Evolutionary conservation across 2,113 vertebrate genomes (phyloP).

Genomic region (Pipra filicauda): DNA sequence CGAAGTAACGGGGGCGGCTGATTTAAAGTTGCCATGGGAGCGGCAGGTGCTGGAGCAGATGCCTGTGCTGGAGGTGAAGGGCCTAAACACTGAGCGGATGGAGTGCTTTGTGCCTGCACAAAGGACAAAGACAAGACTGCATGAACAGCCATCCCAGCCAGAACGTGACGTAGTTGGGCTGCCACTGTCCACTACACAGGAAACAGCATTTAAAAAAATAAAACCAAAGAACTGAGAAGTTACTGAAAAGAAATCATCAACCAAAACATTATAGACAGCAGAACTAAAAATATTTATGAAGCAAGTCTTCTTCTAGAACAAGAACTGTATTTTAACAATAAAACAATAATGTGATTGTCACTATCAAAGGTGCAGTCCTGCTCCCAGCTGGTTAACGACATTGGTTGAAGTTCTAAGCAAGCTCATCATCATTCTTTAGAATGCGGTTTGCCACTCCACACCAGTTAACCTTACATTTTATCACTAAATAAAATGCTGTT

Average conservation of each 20-base stretch:
- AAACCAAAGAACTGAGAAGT: constrained; percentile 53
- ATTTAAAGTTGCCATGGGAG: constrained; percentile 81
- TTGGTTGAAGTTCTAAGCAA: constrained; percentile 61
- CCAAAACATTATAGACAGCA: constrained; percentile 54
- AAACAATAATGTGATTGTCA: constrained; percentile 48
- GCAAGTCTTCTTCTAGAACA: constrained; percentile 70
- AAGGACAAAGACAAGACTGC: constrained; percentile 69
- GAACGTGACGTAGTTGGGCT: constrained; percentile 44
- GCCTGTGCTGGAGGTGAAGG: constrained; percentile 84
- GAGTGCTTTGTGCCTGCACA: constrained; percentile 80
- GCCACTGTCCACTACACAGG: constrained; percentile 73
- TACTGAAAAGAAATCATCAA: constrained; percentile 67
- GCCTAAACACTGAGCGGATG: constrained; percentile 83
- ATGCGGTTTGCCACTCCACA: constrained; percentile 67
- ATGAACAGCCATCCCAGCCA: constrained; percentile 35
- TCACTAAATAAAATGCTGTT: constrained; percentile 67
- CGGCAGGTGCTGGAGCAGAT: constrained; percentile 76
- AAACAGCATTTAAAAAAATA: constrained; percentile 67
- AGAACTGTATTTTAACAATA: constrained; percentile 60
- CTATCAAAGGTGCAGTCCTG: constrained; percentile 56
- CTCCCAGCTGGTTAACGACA: constrained; percentile 42
- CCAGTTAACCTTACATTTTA: constrained; percentile 71
- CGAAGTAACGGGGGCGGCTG: constrained; percentile 95
- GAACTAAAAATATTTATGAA: constrained; percentile 66
- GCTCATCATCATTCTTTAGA: constrained; percentile 71